phyloP scores from a whole-genome alignment of 2,888 invertebrate species.

The Cephalotes varians region DNA sequence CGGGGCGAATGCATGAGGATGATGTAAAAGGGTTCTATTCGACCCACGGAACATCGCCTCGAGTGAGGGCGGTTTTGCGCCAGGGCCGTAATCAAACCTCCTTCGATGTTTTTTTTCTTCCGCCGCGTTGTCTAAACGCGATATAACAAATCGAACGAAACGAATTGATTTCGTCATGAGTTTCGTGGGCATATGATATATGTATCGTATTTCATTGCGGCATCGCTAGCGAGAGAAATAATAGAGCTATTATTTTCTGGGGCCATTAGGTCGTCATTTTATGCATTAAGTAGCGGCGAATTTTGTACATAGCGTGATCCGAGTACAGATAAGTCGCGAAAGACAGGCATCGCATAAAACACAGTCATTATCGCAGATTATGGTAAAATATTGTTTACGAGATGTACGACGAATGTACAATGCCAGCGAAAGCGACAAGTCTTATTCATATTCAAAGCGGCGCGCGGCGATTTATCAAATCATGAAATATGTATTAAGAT shows the following conservation, averaged over 20 bases:
- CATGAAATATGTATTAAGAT: conserved; percentile 45
- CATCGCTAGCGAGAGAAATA: neutral
- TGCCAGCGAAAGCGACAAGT: conserved; percentile 21
- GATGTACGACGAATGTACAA: neutral
- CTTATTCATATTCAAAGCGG: conserved; percentile 47
- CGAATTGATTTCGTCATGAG: conserved; percentile 24
- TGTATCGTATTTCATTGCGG: conserved; percentile 2
- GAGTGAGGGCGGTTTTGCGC: conserved; percentile 39
- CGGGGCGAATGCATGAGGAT: conserved; percentile 54
- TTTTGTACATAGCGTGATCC: neutral
- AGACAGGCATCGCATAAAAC: neutral
- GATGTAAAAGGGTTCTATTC: conserved; percentile 62
- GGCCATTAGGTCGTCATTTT: neutral
- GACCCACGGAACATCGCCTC: conserved; percentile 45
- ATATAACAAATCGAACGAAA: conserved; percentile 25
- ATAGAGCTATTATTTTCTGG: neutral
- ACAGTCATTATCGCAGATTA: conserved; percentile 28
- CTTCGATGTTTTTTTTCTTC: neutral
- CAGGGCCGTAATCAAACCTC: conserved; percentile 54
- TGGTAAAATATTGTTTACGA: conserved; percentile 22
- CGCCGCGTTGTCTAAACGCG: neutral
- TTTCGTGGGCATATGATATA: neutral
- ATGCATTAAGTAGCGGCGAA: neutral
- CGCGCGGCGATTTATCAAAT: conserved; percentile 25
- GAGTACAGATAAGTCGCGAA: neutral